Percentiles rank a stretch among this genome's conserved stretches.
These are phyloP conservation scores for Hydrozoanthus gracilis DNA, from an alignment of 92 coral and sea anemone genomes.

Conservation along the genomic window DNA sequence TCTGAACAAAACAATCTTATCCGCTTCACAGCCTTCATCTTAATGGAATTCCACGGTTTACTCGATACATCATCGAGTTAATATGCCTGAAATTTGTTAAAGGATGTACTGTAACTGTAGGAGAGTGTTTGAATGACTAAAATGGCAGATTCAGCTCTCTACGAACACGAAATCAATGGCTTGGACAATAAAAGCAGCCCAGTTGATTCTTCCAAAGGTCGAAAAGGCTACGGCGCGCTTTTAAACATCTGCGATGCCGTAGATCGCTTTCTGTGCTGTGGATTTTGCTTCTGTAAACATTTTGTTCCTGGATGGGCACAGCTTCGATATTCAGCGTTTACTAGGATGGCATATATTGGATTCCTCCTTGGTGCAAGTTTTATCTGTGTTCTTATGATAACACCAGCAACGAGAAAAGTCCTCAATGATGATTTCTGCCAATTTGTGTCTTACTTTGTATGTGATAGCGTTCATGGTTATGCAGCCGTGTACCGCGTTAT, in stretches of 20 bases:
- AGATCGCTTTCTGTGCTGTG: conserved; percentile 76
- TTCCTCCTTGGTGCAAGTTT: conserved; percentile 79
- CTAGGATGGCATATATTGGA: conserved; percentile 82
- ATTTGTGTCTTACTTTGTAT: conserved; percentile 75
- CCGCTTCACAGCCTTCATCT: background rate
- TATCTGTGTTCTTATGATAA: conserved; percentile 77
- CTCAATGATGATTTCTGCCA: conserved; percentile 84
- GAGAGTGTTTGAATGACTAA: background rate
- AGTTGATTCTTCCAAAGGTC: conserved; percentile 27
- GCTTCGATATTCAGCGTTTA: conserved; percentile 81
- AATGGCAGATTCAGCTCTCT: conserved; percentile 13
- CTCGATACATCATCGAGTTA: background rate
- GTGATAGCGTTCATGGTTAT: conserved; percentile 87
- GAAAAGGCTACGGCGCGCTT: conserved; percentile 12
- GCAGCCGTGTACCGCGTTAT: conserved; percentile 91
- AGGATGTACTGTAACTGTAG: background rate
- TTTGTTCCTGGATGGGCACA: conserved; percentile 64
- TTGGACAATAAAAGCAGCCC: conserved; percentile 11
- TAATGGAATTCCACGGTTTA: background rate
- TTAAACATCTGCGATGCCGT: conserved; percentile 61
- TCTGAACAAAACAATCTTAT: conserved; percentile 5
- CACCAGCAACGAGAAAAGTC: conserved; percentile 72
- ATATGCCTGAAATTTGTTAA: background rate
- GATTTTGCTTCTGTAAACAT: conserved; percentile 68
- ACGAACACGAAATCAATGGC: conserved; percentile 29